Evolutionary conservation across 2,888 invertebrate species (phyloP), one percentile per base, ranked within the genome.

Genomic region (Scotopteryx bipunctaria): DNA sequence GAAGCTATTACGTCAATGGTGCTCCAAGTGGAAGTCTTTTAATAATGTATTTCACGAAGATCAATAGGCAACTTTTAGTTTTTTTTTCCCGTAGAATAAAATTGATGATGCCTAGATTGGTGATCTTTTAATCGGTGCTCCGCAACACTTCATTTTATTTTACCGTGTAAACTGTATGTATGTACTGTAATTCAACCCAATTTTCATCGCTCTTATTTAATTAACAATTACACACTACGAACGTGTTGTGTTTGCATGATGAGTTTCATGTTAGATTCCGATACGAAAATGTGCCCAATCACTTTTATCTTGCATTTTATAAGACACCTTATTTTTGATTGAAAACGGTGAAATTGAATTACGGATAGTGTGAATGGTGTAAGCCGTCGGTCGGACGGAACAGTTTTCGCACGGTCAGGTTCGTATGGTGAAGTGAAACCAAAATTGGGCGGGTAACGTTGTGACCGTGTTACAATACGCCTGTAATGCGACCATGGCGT

Each of bases 391-490:
- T 16, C n/a, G 9, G 38, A 44, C 29, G 38, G 38, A 52, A 35
- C 40, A 21, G 45, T 76, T 84, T 48, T 84, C 80, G 81, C 83
- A 81, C 78, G 80, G 75, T 77, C 76, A 52, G 42, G 21, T 37
- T 19, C 13, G 54, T 43, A 46, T 51, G 44, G 17, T 41, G 74
- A 72, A 75, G 80, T 81, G 78, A 80, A 81, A 80, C 78, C 67
- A 64, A 83, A 86, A 86, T 87, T 86, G 81, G 86, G 80, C 79
- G 78, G 81, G 77, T 84, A 86, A 82, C 71, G 74, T 79, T 78
- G 85, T 88, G 86, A 89, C 89, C 89, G 89, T 86, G 88, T 88
- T 88, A 87, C 76, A 73, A n/a, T n/a, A n/a, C 74, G 70, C 74
- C 71, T 67, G 81, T 88, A 89, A 89, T 89, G 87, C 73, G 66